Evolutionary conservation across 2,113 vertebrate genomes (phyloP).

Genomic region (Hypomesus transpacificus): DNA sequence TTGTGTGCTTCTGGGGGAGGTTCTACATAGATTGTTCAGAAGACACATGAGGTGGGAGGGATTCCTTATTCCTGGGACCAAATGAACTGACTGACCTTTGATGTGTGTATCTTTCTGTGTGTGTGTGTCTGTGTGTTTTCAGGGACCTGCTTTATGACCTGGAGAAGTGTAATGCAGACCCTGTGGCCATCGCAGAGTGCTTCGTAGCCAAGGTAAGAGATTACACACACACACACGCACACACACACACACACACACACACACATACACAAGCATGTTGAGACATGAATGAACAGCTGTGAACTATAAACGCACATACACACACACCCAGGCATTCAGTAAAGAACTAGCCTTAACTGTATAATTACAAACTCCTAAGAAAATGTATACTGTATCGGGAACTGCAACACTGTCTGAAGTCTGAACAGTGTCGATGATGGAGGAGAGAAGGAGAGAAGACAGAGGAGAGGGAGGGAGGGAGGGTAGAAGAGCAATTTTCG

Average conservation of each 20-base stretch:
- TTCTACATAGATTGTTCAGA: slow-evolving; percentile 25
- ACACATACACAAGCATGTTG: slow-evolving; percentile 23
- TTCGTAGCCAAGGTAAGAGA: slow-evolving; percentile 95
- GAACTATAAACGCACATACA: too few relatives aligned
- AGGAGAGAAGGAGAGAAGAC: too few relatives aligned
- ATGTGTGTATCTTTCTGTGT: slow-evolving; percentile 2
- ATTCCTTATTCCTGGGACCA: not conserved
- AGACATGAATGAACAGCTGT: slow-evolving; percentile 52
- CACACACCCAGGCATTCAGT: too few relatives aligned
- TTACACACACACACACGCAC: not conserved
- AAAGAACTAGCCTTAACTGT: too few relatives aligned
- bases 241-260: not conserved
- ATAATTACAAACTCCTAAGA: too few relatives aligned
- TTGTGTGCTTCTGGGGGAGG: slow-evolving; percentile 40
- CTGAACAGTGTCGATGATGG: too few relatives aligned
- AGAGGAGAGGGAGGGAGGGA: too few relatives aligned
- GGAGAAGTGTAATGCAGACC: slow-evolving; percentile 86
- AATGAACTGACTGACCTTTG: not conserved
- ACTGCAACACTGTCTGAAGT: too few relatives aligned
- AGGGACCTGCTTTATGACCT: slow-evolving; percentile 86
- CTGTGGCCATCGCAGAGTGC: slow-evolving; percentile 86
- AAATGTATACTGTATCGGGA: too few relatives aligned
- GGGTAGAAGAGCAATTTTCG: not conserved
- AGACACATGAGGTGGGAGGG: slow-evolving; percentile 33
- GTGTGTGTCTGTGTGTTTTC: slow-evolving; percentile 40